Base-by-base conservation (phyloP, 2,113 vertebrate genomes). In the Campylomormyrus numenius region DNA sequence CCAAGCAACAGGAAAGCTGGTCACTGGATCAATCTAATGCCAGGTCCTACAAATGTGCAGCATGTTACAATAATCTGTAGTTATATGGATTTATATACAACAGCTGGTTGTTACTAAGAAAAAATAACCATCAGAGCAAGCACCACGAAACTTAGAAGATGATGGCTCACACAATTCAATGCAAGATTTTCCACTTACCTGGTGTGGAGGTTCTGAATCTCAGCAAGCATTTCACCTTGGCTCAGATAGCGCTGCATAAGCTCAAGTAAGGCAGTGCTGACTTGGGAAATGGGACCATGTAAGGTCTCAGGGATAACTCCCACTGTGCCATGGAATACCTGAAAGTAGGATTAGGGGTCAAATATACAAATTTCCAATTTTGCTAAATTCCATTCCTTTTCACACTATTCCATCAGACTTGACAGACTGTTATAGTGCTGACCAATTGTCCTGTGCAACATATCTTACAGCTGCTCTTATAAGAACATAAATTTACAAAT, bases 141-240 rank as follows among this genome's bases (percentile, higher is more conserved):
- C 5, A 21, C 35, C 15, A 80, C 31, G 10, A 21, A 49, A 50
- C 42, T 48, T 48, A n/a, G 5, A 50, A 6, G 19, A 24, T 84
- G 84, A 31, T 17, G 10, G 46, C 6, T 46, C 45, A 31, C 19
- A 58, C 39, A 31, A 21, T n/a, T 62, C 15, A 66, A 27, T 24
- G 50, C 17, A 45, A 27, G 31, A 66, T 39, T 66, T 66, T 3
- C 35, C 46, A n/a, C 27, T 92, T 91, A 96, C 96, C 95, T 95
- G 89, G 92, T 93, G 39, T 94, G 94, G 52, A 96, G 93, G 1
- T 89, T 17, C 92, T 95, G 95, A 89, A 96, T 94, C 93, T 96
- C 95, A 1, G 90, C 56, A 92, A 96, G 94, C 91, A 96, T 94
- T 87, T 94, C 93, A 0, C 92, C 92, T 92, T 96, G 95, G 53